Conservation (phyloP, 2,888 invertebrate species). For the Pristionchus maxplancki region DNA sequence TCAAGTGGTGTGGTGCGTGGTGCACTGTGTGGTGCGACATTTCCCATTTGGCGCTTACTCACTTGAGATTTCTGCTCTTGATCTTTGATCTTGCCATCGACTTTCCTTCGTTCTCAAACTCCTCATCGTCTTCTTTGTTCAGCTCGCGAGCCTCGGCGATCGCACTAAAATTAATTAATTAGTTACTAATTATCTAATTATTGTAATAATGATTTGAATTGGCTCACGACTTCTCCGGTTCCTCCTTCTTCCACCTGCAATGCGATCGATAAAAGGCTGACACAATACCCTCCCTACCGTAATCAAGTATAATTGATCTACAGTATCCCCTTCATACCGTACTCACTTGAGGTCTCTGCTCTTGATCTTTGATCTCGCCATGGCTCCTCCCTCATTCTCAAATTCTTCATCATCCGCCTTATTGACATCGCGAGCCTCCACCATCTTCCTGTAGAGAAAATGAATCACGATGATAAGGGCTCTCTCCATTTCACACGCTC, state of each 20-base stretch:
- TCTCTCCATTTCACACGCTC: not conserved
- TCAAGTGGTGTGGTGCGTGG: not conserved
- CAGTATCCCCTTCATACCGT: not conserved
- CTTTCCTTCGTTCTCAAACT: not conserved
- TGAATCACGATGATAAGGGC: not conserved
- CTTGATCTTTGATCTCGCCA: constrained; percentile 42
- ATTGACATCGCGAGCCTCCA: constrained; percentile 40
- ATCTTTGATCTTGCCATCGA: constrained; percentile 4
- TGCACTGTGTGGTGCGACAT: not conserved
- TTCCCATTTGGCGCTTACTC: not conserved
- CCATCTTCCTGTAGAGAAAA: not conserved
- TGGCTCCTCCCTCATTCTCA: constrained; percentile 6
- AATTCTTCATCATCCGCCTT: constrained; percentile 35
- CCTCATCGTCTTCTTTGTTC: constrained; percentile 4
- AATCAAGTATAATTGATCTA: not conserved
- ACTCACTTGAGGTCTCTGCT: constrained; percentile 28
- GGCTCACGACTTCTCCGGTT: constrained; percentile 12
- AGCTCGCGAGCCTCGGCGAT: not conserved
- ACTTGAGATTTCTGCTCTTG: constrained; percentile 36
- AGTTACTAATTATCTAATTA: not conserved
- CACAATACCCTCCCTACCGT: not conserved
- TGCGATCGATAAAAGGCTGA: not conserved
- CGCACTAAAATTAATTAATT: not conserved
- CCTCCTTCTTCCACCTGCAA: constrained; percentile 38
- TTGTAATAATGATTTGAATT: not conserved